Evolutionary conservation across 2,113 vertebrate genomes (phyloP), one percentile per base, ranked within the genome.

Genomic region (Callopanchax toddi): DNA sequence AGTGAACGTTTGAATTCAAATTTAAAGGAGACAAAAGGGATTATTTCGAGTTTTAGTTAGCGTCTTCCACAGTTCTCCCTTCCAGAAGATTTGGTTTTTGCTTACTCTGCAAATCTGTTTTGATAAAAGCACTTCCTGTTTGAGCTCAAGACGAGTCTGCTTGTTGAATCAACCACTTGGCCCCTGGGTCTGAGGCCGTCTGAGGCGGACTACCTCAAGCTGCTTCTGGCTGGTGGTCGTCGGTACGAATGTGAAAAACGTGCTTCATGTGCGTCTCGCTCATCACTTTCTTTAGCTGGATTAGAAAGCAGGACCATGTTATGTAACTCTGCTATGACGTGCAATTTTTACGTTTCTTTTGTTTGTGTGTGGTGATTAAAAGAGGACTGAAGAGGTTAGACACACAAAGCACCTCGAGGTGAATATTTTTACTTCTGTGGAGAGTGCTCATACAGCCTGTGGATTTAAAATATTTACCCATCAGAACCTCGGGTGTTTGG

Each of bases 31-130:
- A 59, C 53, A 52, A 40, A 43, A 42, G 71, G 65, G 68, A 74
- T 58, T 49, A 64, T 63, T 46, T 26, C 45, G 76, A 65, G 53
- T 68, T 82, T 72, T 43, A 44, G 32, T 81, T 70, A 29, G 65
- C 15, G 66, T 79, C 65, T 79, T 81, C 84, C 74, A 67, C 55
- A 56, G 16, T 58, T 67, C 55, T 55, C 60, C 76, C 61, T 65
- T 78, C 55, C 59, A 74, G 32, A 60, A 40, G 34, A 65, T 70
- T 82, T 72, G 42, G 23, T 18, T 71, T 79, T 79, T 51, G 25
- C 36, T 46, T 52, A 68, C 60, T 39, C 4, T 3, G 52, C 42
- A 57, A 21, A 22, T 73, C 26, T 49, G 49, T 56, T 56, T 46
- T 64, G 56, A 70, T 48, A 15, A 61, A 71, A 49, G 55, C 39